A percentile compares a stretch with the other conserved stretches of the same genome.
These are phyloP conservation scores for Axea sp. DNA, from an alignment of 2,888 invertebrate species.

Conservation along the genomic window DNA sequence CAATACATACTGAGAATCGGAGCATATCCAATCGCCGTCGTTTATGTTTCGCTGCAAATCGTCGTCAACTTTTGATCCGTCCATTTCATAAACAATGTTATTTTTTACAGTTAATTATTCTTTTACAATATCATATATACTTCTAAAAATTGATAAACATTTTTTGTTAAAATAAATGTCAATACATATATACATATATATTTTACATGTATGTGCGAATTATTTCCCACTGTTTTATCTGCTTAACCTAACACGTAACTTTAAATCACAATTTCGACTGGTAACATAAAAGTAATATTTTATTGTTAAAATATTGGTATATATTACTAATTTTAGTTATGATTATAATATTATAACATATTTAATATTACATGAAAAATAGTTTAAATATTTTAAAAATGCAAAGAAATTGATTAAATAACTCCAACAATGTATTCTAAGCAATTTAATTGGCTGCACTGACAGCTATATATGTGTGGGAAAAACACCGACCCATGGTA, in stretches of 20 bases:
- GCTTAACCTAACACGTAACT: slow-evolving; percentile 46
- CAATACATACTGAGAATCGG: slow-evolving; percentile 76
- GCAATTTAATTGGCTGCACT: slow-evolving; percentile 44
- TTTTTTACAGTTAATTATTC: too few species aligned
- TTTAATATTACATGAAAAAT: not conserved
- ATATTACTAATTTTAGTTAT: too few species aligned
- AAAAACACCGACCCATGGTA: slow-evolving; percentile 5
- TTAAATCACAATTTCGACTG: slow-evolving; percentile 13
- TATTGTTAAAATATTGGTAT: too few species aligned
- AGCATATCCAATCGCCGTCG: slow-evolving; percentile 78
- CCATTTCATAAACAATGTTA: slow-evolving; percentile 67
- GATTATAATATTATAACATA: not conserved
- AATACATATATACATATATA: too few species aligned
- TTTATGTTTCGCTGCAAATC: slow-evolving; percentile 74
- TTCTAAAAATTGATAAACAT: too few species aligned
- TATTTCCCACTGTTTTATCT: slow-evolving; percentile 31
- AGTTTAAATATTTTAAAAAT: slow-evolving; percentile 7
- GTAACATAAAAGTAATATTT: too few species aligned
- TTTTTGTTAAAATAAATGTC: too few species aligned
- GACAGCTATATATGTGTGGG: slow-evolving; percentile 12
- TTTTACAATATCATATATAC: too few species aligned
- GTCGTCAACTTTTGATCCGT: slow-evolving; percentile 74
- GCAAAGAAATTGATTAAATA: slow-evolving; percentile 28
- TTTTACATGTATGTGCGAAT: slow-evolving; percentile 3
- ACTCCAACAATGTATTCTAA: slow-evolving; percentile 24